Conservation (phyloP, 1,140 invertebrate species). For the Aphis gossypii region DNA sequence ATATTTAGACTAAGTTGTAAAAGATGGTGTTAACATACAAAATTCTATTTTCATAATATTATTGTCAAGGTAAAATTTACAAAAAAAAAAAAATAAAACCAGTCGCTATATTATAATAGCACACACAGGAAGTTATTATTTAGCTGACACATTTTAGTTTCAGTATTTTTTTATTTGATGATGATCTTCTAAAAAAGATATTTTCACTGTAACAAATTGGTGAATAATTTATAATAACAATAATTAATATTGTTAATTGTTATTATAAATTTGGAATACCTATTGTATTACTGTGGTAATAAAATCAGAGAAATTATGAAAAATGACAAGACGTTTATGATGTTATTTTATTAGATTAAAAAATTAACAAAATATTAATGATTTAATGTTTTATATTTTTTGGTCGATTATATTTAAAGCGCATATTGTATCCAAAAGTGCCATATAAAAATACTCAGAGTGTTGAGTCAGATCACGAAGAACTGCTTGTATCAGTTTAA, state of each 20-base stretch:
- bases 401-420: not conserved
- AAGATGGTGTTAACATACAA: not conserved
- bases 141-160: not conserved
- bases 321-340: not conserved
- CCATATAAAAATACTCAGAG: not conserved
- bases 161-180: not conserved
- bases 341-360: not conserved
- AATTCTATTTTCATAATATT: slow-evolving; percentile 19
- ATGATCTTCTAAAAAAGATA: not conserved
- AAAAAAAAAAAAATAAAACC: not conserved
- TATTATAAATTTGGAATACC: not conserved
- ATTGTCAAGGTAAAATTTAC: not conserved
- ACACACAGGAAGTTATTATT: not conserved
- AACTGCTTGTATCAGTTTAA: not conserved
- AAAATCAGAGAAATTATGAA: not conserved
- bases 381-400: not conserved
- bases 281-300: not conserved
- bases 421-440: not conserved
- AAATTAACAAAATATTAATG: not conserved
- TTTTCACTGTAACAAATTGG: not conserved
- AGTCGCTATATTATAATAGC: not conserved
- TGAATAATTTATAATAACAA: not conserved
- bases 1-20: not conserved
- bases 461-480: not conserved
- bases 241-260: not conserved